These are phyloP conservation scores for Psix sp. DNA, from an alignment of 1,140 invertebrate genomes.

Conservation along the genomic window DNA sequence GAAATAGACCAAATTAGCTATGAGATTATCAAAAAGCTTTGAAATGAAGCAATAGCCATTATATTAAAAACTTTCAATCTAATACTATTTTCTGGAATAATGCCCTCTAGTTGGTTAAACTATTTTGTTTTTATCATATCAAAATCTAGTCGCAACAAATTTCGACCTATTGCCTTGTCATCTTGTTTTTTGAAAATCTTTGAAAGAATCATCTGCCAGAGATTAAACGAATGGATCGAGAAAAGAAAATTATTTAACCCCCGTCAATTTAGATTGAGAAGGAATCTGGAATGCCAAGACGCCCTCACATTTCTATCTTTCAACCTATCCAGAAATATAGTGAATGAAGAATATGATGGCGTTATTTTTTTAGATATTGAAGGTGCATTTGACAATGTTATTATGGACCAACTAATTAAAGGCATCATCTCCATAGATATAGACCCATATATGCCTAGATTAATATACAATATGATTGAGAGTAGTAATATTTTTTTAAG, in stretches of 20 bases:
- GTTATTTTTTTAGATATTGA: conserved; percentile 24
- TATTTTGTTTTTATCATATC: not conserved
- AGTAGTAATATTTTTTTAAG: conserved; percentile 2
- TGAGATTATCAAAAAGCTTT: not conserved
- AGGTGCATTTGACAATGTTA: conserved; percentile 24
- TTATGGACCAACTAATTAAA: conserved; percentile 3
- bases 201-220: not conserved
- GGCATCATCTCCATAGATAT: not conserved
- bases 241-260: not conserved
- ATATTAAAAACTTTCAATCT: conserved; percentile 5
- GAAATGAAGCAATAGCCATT: not conserved
- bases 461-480: conserved; percentile 19
- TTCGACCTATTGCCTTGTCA: not conserved
- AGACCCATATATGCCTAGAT: not conserved
- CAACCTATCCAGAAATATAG: not conserved
- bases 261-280: conserved; percentile 1
- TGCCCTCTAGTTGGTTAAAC: not conserved
- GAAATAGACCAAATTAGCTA: conserved; percentile 2
- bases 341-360: not conserved
- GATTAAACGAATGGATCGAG: not conserved
- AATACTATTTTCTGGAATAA: not conserved
- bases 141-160: not conserved
- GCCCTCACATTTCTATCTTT: not conserved
- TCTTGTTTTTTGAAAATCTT: conserved; percentile 1
- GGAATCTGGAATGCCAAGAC: not conserved